Conservation (phyloP, 1,140 invertebrate genomes). For the Heliothis virescens region DNA sequence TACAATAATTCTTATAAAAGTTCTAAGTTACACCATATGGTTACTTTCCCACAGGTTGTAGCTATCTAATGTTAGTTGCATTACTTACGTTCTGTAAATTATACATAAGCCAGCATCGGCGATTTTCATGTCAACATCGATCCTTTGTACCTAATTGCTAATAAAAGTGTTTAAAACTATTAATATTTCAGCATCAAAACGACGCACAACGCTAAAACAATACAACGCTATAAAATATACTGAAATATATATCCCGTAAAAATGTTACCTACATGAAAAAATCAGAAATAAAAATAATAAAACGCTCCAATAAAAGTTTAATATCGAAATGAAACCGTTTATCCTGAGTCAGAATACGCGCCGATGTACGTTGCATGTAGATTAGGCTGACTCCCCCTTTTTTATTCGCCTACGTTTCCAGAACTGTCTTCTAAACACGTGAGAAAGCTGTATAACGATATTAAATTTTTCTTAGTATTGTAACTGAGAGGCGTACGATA, state of each 20-base stretch:
- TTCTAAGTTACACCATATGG: conserved; percentile 11
- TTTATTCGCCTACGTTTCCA: conserved; percentile 40
- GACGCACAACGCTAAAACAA: not conserved
- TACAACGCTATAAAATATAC: too few relatives aligned
- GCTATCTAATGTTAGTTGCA: not conserved
- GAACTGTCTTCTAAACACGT: conserved; percentile 30
- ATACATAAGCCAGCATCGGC: not conserved
- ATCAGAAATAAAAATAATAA: conserved; percentile 44
- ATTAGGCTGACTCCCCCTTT: conserved; percentile 51
- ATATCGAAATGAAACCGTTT: conserved; percentile 60
- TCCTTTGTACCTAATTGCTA: too few relatives aligned
- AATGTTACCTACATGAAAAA: conserved; percentile 23
- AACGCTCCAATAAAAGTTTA: conserved; percentile 50
- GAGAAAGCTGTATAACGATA: conserved; percentile 43
- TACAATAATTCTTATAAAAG: too few relatives aligned
- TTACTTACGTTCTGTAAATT: not conserved
- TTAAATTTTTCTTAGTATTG: conserved; percentile 28
- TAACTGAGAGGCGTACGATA: not conserved
- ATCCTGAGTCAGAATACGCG: conserved; percentile 56
- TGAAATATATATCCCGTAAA: not conserved
- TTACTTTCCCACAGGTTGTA: not conserved
- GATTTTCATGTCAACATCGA: too few relatives aligned
- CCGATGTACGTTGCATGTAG: conserved; percentile 54
- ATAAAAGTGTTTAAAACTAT: too few relatives aligned
- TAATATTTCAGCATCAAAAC: not conserved